Percentiles rank a stretch among this genome's conserved stretches.
These are phyloP conservation scores for Gnathonemus echidnorhynchus DNA, from an alignment of 2,113 vertebrate species.

Conservation along the genomic window DNA sequence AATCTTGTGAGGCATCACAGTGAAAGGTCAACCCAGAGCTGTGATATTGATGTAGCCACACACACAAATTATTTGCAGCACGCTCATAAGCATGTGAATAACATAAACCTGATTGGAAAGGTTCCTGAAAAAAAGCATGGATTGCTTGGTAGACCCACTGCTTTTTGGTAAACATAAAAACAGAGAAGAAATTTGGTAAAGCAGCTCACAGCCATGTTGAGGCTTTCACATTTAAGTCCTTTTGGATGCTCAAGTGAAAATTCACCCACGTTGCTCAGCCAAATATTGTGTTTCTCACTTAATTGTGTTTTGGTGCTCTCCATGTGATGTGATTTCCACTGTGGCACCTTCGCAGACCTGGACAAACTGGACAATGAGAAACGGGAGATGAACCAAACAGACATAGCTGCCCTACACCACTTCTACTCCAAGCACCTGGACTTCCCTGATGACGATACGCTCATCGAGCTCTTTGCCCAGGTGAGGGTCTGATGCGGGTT, in stretches of 20 bases:
- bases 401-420: slow-evolving; percentile 78
- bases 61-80: not conserved
- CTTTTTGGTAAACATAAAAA: not conserved
- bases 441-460: slow-evolving; percentile 66
- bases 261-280: not conserved
- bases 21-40: not conserved
- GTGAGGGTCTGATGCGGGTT: slow-evolving; percentile 46
- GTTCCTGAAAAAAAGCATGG: not conserved
- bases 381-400: slow-evolving; percentile 73
- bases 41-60: not conserved
- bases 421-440: slow-evolving; percentile 92
- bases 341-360: slow-evolving; percentile 61
- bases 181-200: not conserved
- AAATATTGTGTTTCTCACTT: not conserved
- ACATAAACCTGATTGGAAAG: not conserved
- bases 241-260: not conserved
- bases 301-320: not conserved
- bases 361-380: slow-evolving; percentile 88
- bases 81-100: not conserved
- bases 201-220: not conserved
- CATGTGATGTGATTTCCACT: not conserved
- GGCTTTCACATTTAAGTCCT: not conserved
- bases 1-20: not conserved
- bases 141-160: not conserved
- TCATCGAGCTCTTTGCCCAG: slow-evolving; percentile 84